Evolutionary conservation across 2,797 vertebrate genomes (phyloP).

Genomic region (Arrhamphus sclerolepis): DNA sequence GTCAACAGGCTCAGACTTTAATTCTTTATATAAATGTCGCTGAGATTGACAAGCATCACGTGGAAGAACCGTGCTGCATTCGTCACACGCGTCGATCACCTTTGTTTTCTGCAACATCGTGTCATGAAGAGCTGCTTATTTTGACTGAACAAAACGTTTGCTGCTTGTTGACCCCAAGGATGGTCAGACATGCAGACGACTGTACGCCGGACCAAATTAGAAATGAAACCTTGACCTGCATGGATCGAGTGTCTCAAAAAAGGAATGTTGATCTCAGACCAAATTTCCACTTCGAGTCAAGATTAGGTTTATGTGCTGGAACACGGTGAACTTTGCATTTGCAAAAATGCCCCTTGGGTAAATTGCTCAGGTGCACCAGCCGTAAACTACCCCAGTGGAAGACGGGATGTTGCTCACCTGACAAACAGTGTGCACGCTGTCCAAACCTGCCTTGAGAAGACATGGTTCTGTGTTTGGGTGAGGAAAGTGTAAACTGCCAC

Average conservation of each 20-base stretch:
- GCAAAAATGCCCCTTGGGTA: no score
- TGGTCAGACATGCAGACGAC: slow-evolving; percentile 42
- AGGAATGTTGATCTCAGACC: slow-evolving; percentile 49
- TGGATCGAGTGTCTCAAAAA: slow-evolving; percentile 51
- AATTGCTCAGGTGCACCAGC: not conserved
- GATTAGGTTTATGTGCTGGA: slow-evolving; percentile 31
- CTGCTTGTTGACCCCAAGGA: slow-evolving; percentile 16
- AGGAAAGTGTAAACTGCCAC: slow-evolving; percentile 1
- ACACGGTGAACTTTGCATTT: not conserved
- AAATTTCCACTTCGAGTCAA: slow-evolving; percentile 27
- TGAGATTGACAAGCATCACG: not conserved
- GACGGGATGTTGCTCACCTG: not conserved
- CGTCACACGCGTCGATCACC: not conserved
- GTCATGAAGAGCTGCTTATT: slow-evolving; percentile 13
- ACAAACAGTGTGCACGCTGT: no score
- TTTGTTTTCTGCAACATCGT: slow-evolving; percentile 13
- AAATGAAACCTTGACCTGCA: slow-evolving; percentile 50
- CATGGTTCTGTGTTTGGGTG: slow-evolving; percentile 3
- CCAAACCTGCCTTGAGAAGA: not conserved
- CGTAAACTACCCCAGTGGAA: not conserved
- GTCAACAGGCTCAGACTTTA: slow-evolving; percentile 4
- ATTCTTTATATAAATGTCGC: not conserved
- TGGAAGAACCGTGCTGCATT: slow-evolving; percentile 1
- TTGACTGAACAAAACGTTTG: slow-evolving; percentile 38
- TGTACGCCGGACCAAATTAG: slow-evolving; percentile 54